Evolutionary conservation across 2,797 vertebrate species (phyloP).

Genomic region (Tiaroga cobitis): DNA sequence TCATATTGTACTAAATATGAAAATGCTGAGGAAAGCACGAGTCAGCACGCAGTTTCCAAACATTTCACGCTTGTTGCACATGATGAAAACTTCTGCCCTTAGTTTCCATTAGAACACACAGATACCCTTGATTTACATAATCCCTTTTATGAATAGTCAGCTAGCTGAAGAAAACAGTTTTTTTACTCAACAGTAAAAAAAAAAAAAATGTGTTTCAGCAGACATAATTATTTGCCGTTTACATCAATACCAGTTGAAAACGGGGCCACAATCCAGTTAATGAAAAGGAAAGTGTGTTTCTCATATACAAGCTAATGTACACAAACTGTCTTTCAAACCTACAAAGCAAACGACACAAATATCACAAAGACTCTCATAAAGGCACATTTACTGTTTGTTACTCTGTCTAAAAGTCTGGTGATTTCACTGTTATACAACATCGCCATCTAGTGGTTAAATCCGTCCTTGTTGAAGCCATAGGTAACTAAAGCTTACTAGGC

Average conservation of each 20-base stretch:
- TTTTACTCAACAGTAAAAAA: not conserved
- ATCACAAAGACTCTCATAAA: not conserved
- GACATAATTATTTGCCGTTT: not conserved
- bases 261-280: not conserved
- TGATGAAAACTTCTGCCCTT: conserved; percentile 34
- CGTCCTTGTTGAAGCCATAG: not conserved
- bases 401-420: conserved; percentile 43
- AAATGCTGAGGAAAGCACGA: conserved; percentile 48
- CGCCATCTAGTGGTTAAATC: conserved; percentile 74
- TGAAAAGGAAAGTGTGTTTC: not conserved
- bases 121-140: conserved; percentile 8
- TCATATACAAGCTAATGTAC: not conserved
- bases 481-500: not conserved
- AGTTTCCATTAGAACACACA: conserved; percentile 33
- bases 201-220: not conserved
- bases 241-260: not conserved
- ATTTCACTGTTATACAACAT: conserved; percentile 59
- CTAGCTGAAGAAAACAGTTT: not conserved
- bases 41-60: conserved; percentile 50
- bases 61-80: conserved; percentile 48
- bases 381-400: not conserved
- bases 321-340: not conserved
- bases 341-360: not conserved
- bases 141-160: conserved; percentile 16
- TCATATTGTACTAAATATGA: conserved; percentile 42